Percentiles rank a stretch among this genome's conserved stretches.
Evolutionary conservation across 2,888 invertebrate species (phyloP).

Genomic region (Arctia plantaginis): DNA sequence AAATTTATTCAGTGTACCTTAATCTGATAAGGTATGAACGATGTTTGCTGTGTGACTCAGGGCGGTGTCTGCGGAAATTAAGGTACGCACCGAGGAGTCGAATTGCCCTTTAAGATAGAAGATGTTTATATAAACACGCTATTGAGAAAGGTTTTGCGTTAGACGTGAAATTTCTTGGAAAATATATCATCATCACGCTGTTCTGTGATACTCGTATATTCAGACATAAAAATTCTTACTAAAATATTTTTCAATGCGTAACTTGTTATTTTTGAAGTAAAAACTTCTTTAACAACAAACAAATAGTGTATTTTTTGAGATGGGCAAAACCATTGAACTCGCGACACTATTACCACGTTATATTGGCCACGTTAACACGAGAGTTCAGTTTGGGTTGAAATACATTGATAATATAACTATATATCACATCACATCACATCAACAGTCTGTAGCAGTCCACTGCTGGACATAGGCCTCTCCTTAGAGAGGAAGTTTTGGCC

Average conservation of each 20-base stretch:
- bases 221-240: not conserved
- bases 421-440: too few relatives aligned
- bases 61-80: slow-evolving; percentile 39
- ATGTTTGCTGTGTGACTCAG: slow-evolving; percentile 8
- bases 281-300: too few relatives aligned
- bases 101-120: slow-evolving; percentile 17
- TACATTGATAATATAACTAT: too few relatives aligned
- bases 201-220: not conserved
- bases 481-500: too few relatives aligned
- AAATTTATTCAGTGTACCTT: slow-evolving; percentile 44
- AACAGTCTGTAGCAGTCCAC: too few relatives aligned
- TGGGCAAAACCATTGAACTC: too few relatives aligned
- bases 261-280: not conserved
- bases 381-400: too few relatives aligned
- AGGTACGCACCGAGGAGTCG: slow-evolving; percentile 27
- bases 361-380: too few relatives aligned
- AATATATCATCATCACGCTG: not conserved
- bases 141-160: not conserved
- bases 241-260: not conserved
- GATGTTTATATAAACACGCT: slow-evolving; percentile 1
- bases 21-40: slow-evolving; percentile 39
- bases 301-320: too few relatives aligned
- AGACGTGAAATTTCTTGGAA: not conserved
- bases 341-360: too few relatives aligned
- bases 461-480: too few relatives aligned